Conservation (phyloP, 2,113 vertebrate species). For the Paramormyrops kingsleyae region DNA sequence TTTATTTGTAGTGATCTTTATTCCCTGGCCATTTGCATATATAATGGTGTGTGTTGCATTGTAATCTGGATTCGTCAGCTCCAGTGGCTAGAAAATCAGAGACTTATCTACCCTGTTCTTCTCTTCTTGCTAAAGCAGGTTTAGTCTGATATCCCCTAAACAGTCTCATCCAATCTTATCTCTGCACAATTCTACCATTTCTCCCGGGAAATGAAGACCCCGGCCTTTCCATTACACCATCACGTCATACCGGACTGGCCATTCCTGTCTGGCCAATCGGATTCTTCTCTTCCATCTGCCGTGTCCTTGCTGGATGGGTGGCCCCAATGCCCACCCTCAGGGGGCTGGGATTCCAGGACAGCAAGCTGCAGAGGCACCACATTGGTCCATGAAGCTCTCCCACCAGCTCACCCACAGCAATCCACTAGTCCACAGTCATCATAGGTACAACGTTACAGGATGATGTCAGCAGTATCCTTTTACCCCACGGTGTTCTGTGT, state of each 20-base stretch:
- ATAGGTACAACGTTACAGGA: not conserved
- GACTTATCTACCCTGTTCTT: not conserved
- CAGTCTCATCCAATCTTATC: not conserved
- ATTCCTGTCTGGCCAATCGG: slow-evolving; percentile 29
- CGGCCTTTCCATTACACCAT: not conserved
- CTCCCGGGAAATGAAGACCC: not conserved
- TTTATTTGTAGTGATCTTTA: not conserved
- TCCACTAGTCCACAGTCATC: not conserved
- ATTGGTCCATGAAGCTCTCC: not conserved
- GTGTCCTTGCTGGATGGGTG: slow-evolving; percentile 17
- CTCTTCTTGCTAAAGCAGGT: not conserved
- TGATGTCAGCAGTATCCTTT: not conserved
- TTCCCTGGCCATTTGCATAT: not conserved
- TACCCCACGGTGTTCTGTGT: not conserved
- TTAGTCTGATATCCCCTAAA: not conserved
- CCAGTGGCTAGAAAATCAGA: not conserved
- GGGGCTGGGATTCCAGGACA: slow-evolving; percentile 56
- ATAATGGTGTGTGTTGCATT: not conserved
- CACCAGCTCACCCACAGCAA: not conserved
- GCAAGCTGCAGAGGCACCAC: slow-evolving; percentile 56
- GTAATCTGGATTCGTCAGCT: not conserved
- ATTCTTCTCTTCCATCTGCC: slow-evolving; percentile 15
- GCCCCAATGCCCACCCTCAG: slow-evolving; percentile 12
- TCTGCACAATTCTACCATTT: not conserved
- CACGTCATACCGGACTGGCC: slow-evolving; percentile 19